Conservation (phyloP, 2,888 invertebrate genomes). For the Flexamia atlantica region DNA sequence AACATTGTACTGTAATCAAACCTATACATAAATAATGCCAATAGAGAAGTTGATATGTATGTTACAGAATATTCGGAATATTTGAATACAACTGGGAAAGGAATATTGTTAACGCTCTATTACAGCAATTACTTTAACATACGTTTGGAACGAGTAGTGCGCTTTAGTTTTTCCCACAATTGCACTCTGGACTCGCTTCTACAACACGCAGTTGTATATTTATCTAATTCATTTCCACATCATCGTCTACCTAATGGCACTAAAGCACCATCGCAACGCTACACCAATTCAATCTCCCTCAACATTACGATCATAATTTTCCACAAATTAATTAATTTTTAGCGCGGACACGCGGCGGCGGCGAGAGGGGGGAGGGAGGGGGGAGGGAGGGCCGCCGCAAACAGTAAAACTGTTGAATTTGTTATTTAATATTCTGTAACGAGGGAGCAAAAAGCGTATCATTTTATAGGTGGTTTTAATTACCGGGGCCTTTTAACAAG, state of each 20-base stretch:
- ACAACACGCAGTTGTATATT: neutral
- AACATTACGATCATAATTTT: constrained; percentile 16
- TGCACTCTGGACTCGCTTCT: no score
- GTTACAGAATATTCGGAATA: no score
- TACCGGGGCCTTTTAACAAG: constrained; percentile 55
- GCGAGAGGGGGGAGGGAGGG: neutral
- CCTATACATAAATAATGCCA: no score
- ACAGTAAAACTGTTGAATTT: constrained; percentile 58
- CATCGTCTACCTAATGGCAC: neutral
- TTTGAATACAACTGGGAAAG: no score
- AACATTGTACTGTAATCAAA: no score
- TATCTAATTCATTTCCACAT: neutral
- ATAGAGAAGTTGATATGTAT: no score
- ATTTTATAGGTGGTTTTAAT: constrained; percentile 58
- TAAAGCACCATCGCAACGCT: neutral
- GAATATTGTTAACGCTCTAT: no score
- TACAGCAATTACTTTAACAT: no score
- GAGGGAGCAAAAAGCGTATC: constrained; percentile 55
- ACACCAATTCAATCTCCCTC: neutral
- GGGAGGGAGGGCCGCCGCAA: constrained; percentile 35
- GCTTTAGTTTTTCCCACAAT: no score
- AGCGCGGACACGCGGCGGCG: constrained; percentile 1
- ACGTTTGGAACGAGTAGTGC: no score
- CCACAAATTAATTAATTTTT: constrained; percentile 42
- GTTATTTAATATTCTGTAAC: constrained; percentile 59